Evolutionary conservation across 2,797 vertebrate species (phyloP).

Genomic region (Chromobotia macracanthus): DNA sequence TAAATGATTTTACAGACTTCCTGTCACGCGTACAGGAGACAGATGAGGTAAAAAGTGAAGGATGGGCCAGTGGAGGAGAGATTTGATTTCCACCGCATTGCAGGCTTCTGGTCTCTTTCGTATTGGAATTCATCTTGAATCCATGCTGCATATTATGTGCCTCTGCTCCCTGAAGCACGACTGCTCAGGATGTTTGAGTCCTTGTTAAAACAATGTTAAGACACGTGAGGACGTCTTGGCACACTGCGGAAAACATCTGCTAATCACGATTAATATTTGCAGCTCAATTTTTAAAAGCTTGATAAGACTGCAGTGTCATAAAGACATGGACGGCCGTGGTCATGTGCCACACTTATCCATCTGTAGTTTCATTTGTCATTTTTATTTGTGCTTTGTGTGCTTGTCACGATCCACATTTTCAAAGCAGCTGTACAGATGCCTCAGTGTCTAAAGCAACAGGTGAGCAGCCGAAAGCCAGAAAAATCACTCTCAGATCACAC

Average conservation of each 20-base stretch:
- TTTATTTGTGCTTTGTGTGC: background rate
- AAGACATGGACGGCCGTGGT: slow-evolving; percentile 25
- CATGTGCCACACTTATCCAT: background rate
- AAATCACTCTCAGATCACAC: no score
- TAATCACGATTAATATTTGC: slow-evolving; percentile 50
- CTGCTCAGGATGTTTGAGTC: slow-evolving; percentile 43
- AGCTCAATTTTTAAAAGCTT: slow-evolving; percentile 45
- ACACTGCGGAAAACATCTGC: slow-evolving; percentile 27
- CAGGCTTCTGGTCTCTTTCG: slow-evolving; percentile 62
- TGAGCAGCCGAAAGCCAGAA: background rate
- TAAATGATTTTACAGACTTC: slow-evolving; percentile 35
- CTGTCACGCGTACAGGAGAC: background rate
- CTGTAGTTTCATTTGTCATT: background rate
- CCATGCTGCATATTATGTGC: slow-evolving; percentile 64
- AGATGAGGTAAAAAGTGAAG: background rate
- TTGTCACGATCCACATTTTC: background rate
- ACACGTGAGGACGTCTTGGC: slow-evolving; percentile 37
- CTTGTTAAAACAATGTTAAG: slow-evolving; percentile 57
- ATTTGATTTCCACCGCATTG: slow-evolving; percentile 62
- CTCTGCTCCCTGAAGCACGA: slow-evolving; percentile 54
- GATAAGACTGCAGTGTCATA: slow-evolving; percentile 18
- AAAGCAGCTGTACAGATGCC: background rate
- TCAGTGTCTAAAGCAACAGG: background rate
- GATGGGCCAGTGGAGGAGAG: slow-evolving; percentile 37
- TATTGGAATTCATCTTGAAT: slow-evolving; percentile 68